Evolutionary conservation across 2,113 vertebrate genomes (phyloP), one percentile per base, ranked within the genome.

Genomic region (Sceloporus tristichus): DNA sequence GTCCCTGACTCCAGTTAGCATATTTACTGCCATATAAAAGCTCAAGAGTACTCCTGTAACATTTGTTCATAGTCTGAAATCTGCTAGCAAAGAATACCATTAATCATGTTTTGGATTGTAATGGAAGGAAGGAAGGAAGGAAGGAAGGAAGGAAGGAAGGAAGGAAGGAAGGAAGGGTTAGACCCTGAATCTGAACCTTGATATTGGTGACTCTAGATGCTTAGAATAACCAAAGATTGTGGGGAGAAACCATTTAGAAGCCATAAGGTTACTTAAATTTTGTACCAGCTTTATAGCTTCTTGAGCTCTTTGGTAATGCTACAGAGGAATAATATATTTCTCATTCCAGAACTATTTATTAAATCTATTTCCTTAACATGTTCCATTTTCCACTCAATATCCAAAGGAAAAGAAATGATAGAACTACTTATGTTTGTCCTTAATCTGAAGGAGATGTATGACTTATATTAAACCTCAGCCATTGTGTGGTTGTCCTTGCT

Each of bases 391-490:
- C 70, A 74, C n/a, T 85, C 71, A 54, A 29, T 65, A 81, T 40
- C 54, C 34, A 74, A 65, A 80, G 70, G 14, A 81, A 48, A 79
- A 66, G 75, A 84, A 85, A 42, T 84, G 76, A 71, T 27, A 85
- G 66, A 79, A 79, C 48, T 71, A 48, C 87, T 85, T 89, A 85
- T 53, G 11, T 75, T 85, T 38, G 10, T 40, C 83, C 77, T 85
- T 85, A 75, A 85, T 89, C 88, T 89, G 66, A 81, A 81, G 42
- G 54, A 89, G 56, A 68, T 68, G 59, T 85, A 68, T 56, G 88
- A 82, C 14, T 89, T 79, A 56, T 9, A 75, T 85, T 85, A 81
- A 85, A 85, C 59, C 59, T 56, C 18, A 29, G 42, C 78, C 70
- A 76, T 89, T 85, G 77, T 81, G 42, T 25, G 11, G 59, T 75